These are phyloP conservation scores for Petroica traversi DNA, from an alignment of 2,113 vertebrate genomes.

Conservation along the genomic window DNA sequence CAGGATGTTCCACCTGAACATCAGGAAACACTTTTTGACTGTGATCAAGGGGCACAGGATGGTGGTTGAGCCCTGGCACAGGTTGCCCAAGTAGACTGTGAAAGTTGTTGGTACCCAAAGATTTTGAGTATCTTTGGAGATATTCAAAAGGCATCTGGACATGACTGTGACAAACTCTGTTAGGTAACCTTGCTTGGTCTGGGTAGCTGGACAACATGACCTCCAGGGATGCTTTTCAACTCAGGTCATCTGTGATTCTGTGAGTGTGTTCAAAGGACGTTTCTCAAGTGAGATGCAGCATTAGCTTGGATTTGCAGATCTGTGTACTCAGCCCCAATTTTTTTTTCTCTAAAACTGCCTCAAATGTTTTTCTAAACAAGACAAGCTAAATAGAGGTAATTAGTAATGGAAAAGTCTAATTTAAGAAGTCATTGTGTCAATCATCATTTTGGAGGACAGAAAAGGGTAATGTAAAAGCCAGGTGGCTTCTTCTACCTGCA, in stretches of 20 bases:
- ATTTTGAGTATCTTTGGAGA: background rate
- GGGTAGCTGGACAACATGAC: background rate
- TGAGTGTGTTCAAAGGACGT: background rate
- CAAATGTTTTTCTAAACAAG: background rate
- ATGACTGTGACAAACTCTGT: background rate
- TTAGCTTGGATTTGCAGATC: background rate
- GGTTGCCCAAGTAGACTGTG: background rate
- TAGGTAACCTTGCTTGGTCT: background rate
- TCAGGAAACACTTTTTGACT: background rate
- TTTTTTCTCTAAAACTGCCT: background rate
- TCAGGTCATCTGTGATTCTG: background rate
- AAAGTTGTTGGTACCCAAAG: background rate
- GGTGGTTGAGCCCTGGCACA: rapidly evolving
- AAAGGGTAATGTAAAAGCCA: background rate
- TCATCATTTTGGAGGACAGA: background rate
- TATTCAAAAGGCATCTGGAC: background rate
- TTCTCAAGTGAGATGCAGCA: background rate
- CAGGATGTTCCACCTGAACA: background rate
- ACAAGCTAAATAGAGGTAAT: background rate
- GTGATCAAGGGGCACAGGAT: no score
- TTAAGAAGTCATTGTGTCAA: background rate
- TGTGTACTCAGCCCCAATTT: background rate
- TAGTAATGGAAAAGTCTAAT: background rate
- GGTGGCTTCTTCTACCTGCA: background rate
- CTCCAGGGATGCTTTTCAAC: background rate